Conservation (phyloP, 2,113 vertebrate species). For the Anarrhichthys ocellatus region DNA sequence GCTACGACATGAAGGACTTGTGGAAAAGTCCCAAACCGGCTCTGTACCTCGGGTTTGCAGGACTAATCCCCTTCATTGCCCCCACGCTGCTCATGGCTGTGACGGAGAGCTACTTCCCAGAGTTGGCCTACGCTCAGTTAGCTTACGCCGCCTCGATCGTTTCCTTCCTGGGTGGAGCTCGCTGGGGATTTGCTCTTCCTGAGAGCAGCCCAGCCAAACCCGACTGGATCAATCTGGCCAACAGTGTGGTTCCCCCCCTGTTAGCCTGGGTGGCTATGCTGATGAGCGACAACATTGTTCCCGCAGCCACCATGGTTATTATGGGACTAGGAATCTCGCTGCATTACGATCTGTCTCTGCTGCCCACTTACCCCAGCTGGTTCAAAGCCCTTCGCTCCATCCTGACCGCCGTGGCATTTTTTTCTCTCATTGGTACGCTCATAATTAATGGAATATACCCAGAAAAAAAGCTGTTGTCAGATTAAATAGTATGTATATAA, state of each 20-base stretch:
- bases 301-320: conserved; percentile 76
- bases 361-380: conserved; percentile 92
- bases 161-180: conserved; percentile 91
- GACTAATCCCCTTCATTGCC: conserved; percentile 87
- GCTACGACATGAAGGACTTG: conserved; percentile 77
- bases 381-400: conserved; percentile 88
- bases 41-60: conserved; percentile 83
- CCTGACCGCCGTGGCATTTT: conserved; percentile 83
- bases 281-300: conserved; percentile 75
- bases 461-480: conserved; percentile 75
- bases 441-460: conserved; percentile 71
- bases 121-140: conserved; percentile 87
- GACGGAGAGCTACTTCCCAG: conserved; percentile 82
- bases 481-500: conserved; percentile 4
- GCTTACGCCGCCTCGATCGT: conserved; percentile 86
- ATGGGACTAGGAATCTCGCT: conserved; percentile 88
- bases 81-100: conserved; percentile 86
- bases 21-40: conserved; percentile 89
- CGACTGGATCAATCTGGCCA: conserved; percentile 90
- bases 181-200: conserved; percentile 94
- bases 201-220: conserved; percentile 90
- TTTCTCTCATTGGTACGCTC: conserved; percentile 84
- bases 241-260: conserved; percentile 83
- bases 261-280: conserved; percentile 89
- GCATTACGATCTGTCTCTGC: conserved; percentile 89